phyloP scores from a whole-genome alignment of 2,888 invertebrate species.

The Myopa tessellatipennis region DNA sequence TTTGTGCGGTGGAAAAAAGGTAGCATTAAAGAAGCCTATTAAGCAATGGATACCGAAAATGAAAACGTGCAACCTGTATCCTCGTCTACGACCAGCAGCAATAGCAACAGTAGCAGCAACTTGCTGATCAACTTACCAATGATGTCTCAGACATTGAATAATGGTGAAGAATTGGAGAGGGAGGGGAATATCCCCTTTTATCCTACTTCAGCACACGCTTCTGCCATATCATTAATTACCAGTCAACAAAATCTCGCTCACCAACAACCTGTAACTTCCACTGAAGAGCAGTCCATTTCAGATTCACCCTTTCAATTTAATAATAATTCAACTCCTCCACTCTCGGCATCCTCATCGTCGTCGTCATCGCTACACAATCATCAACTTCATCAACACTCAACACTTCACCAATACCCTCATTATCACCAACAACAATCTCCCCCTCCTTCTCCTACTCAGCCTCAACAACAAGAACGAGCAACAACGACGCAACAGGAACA shows the following conservation, averaged over 20 bases:
- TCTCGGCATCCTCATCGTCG: conserved; percentile 48
- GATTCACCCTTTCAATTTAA: conserved; percentile 50
- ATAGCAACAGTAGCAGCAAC: conserved; percentile 55
- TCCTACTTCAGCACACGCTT: conserved; percentile 33
- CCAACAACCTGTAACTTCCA: conserved; percentile 14
- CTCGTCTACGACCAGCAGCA: conserved; percentile 58
- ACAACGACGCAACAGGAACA: conserved; percentile 38
- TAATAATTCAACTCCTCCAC: conserved; percentile 45
- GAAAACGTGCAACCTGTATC: conserved; percentile 55
- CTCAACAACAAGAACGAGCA: conserved; percentile 43
- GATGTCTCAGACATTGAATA: conserved; percentile 50
- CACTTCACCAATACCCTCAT: conserved; percentile 46
- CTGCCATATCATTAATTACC: conserved; percentile 27
- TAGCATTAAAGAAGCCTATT: background rate
- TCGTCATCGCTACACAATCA: conserved; percentile 47
- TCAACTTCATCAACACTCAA: conserved; percentile 48
- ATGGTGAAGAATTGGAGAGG: conserved; percentile 44
- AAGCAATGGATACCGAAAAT: conserved; percentile 54
- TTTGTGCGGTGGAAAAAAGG: background rate
- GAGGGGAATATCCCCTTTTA: conserved; percentile 33
- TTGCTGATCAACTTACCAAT: conserved; percentile 52
- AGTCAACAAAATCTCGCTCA: conserved; percentile 28
- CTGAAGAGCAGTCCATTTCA: conserved; percentile 34
- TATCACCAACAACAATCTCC: conserved; percentile 52
- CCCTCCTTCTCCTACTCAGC: conserved; percentile 54